Conservation (phyloP, 1,140 invertebrate genomes). For the Scylla paramamosain region DNA sequence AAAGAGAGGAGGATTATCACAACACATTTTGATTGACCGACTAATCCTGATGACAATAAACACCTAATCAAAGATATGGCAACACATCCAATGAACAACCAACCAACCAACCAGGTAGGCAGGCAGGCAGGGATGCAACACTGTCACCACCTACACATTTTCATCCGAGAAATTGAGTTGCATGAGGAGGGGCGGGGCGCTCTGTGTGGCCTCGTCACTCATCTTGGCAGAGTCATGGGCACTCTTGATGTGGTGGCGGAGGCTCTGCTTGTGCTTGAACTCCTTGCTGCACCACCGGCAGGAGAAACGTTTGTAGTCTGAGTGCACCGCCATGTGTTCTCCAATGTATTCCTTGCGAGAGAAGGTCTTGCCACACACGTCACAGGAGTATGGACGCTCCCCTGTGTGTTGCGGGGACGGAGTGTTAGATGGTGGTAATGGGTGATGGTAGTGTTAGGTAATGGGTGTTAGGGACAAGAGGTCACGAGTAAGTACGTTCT, state of each 20-base stretch:
- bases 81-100: not conserved
- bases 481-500: no score
- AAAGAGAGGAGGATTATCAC: not conserved
- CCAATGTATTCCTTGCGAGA: constrained; percentile 95
- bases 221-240: constrained; percentile 55
- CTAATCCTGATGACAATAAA: not conserved
- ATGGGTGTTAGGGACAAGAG: no score
- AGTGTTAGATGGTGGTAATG: no score
- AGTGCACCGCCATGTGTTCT: constrained; percentile 92
- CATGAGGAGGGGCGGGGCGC: not conserved
- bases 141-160: constrained; percentile 14
- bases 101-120: not conserved
- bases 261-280: constrained; percentile 80
- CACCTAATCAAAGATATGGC: not conserved
- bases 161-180: constrained; percentile 46
- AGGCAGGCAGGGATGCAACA: no score
- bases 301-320: constrained; percentile 78
- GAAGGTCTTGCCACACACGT: constrained; percentile 94
- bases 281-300: constrained; percentile 71
- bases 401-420: constrained; percentile 84
- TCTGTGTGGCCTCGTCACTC: not conserved
- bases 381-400: constrained; percentile 87
- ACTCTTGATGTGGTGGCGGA: constrained; percentile 65
- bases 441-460: not conserved
- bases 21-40: constrained; percentile 14